Percentiles rank a stretch among this genome's conserved stretches.
phyloP scores from a whole-genome alignment of 2,888 invertebrate species.

The Coleophora deauratella region DNA sequence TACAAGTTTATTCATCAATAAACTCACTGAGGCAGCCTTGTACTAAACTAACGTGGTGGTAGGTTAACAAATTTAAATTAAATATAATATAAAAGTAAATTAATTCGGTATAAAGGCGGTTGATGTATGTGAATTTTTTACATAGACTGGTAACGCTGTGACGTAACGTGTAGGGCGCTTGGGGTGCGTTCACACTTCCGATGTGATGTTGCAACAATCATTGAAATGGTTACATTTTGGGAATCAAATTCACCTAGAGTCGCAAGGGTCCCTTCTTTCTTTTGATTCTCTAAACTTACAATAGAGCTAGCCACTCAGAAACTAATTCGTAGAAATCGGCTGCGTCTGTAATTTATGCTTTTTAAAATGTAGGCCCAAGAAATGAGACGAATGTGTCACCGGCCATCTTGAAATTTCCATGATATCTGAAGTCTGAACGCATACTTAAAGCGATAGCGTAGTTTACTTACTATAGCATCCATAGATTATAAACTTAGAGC shows the following conservation, averaged over 20 bases:
- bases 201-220: no score
- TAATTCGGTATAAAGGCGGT: slow-evolving; percentile 6
- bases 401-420: no score
- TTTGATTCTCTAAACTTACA: no score
- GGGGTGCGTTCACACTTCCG: slow-evolving; percentile 15
- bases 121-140: slow-evolving; percentile 22
- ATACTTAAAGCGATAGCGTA: slow-evolving; percentile 18
- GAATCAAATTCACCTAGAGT: no score
- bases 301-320: no score
- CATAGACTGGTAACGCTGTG: slow-evolving; percentile 36
- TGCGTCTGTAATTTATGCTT: no score
- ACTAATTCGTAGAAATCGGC: no score
- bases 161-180: slow-evolving; percentile 11
- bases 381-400: no score
- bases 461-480: slow-evolving; percentile 21
- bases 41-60: slow-evolving; percentile 16
- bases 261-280: no score
- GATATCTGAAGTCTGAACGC: slow-evolving; percentile 7
- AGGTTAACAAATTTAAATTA: slow-evolving; percentile 13
- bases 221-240: no score
- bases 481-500: slow-evolving; percentile 20
- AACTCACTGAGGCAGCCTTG: background rate
- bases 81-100: slow-evolving; percentile 1
- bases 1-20: no score
- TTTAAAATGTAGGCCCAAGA: no score